phyloP scores from a whole-genome alignment of 1,140 invertebrate genomes.

The Pomacea maculata region DNA sequence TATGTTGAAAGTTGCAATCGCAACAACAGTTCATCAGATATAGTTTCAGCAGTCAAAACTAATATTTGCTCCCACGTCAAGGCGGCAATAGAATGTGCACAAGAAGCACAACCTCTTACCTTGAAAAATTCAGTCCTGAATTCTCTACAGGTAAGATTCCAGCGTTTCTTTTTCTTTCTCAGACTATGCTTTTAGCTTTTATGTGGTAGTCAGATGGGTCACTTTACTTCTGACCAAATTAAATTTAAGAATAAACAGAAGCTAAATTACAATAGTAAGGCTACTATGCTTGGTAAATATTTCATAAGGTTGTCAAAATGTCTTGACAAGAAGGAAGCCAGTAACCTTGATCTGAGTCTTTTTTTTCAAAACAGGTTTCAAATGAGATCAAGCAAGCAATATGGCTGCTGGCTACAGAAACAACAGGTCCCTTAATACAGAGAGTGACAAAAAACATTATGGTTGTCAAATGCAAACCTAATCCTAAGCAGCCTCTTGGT shows the following conservation, averaged over 20 bases:
- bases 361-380: constrained; percentile 64
- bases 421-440: constrained; percentile 77
- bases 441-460: constrained; percentile 80
- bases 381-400: constrained; percentile 76
- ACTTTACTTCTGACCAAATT: neutral
- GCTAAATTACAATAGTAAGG: neutral
- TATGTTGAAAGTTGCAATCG: constrained; percentile 74
- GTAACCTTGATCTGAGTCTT: neutral
- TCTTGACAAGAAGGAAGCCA: neutral
- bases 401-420: constrained; percentile 73
- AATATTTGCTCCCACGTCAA: constrained; percentile 75
- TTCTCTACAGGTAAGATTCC: constrained; percentile 63
- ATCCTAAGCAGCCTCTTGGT: constrained; percentile 77
- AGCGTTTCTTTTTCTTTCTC: neutral
- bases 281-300: neutral
- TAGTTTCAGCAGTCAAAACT: constrained; percentile 25
- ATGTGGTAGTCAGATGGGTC: neutral
- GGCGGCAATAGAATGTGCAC: constrained; percentile 74
- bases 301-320: neutral
- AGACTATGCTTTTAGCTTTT: neutral
- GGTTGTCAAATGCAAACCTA: constrained; percentile 79
- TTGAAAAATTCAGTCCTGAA: constrained; percentile 76
- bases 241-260: neutral
- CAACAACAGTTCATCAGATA: constrained; percentile 7
- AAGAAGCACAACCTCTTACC: constrained; percentile 73